Percentiles rank a stretch among this genome's conserved stretches.
phyloP scores from a whole-genome alignment of 2,888 invertebrate species.

The Hirtodrosophila confusa region DNA sequence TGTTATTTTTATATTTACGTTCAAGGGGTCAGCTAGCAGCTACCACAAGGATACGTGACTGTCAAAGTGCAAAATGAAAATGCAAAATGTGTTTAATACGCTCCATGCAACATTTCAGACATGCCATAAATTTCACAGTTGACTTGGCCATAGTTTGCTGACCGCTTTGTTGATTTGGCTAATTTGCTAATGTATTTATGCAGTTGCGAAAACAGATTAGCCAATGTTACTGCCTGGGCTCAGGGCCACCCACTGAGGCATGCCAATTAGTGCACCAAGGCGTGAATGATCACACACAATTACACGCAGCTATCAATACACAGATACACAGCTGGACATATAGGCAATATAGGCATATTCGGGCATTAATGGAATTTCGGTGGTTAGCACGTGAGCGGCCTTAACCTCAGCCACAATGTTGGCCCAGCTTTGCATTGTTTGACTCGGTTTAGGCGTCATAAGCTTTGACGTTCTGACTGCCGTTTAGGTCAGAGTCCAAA shows the following conservation, averaged over 20 bases:
- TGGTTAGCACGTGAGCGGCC: slow-evolving; percentile 26
- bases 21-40: slow-evolving; percentile 51
- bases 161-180: slow-evolving; percentile 42
- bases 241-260: slow-evolving; percentile 52
- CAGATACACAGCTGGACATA: slow-evolving; percentile 5
- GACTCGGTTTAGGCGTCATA: background rate
- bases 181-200: slow-evolving; percentile 61
- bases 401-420: slow-evolving; percentile 7
- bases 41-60: slow-evolving; percentile 64
- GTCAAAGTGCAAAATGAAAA: slow-evolving; percentile 51
- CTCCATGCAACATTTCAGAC: slow-evolving; percentile 27
- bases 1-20: slow-evolving; percentile 61
- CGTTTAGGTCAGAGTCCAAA: background rate
- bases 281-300: slow-evolving; percentile 58
- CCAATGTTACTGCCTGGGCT: slow-evolving; percentile 6
- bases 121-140: slow-evolving; percentile 72
- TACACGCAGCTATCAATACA: slow-evolving; percentile 22
- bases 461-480: slow-evolving; percentile 1
- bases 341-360: slow-evolving; percentile 5
- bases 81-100: slow-evolving; percentile 63
- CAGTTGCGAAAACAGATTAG: slow-evolving; percentile 48
- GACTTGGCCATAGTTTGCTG: slow-evolving; percentile 53
- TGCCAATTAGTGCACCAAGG: slow-evolving; percentile 71
- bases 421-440: slow-evolving; percentile 28
- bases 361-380: slow-evolving; percentile 42